phyloP scores from a whole-genome alignment of 2,113 vertebrate species.

The Tor tambroides region DNA sequence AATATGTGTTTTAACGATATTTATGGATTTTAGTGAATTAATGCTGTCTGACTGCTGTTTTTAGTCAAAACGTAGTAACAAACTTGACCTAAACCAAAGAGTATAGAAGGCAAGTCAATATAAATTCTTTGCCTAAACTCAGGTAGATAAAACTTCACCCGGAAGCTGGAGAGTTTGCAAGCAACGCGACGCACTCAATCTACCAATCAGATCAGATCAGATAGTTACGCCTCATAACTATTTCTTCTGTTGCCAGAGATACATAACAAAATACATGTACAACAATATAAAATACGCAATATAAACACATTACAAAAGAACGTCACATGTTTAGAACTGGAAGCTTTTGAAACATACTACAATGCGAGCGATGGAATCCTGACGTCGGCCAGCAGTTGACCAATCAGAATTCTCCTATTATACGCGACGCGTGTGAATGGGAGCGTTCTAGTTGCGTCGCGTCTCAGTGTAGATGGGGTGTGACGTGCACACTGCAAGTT shows the following conservation, averaged over 20 bases:
- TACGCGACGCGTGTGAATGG: neutral
- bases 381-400: neutral
- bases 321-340: neutral
- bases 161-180: conserved; percentile 1
- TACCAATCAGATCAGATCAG: neutral
- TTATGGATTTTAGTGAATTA: neutral
- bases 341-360: no score
- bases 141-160: neutral
- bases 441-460: conserved; percentile 24
- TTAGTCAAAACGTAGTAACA: neutral
- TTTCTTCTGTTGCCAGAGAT: neutral
- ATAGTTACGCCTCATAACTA: neutral
- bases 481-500: conserved; percentile 16
- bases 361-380: neutral
- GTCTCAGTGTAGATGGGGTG: neutral
- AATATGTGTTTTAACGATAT: no score
- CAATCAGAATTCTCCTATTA: neutral
- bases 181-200: neutral
- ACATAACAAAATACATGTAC: neutral
- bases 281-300: neutral
- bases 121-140: no score
- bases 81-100: no score
- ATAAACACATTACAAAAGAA: neutral
- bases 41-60: neutral
- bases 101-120: no score